These are phyloP conservation scores for Odontocerum albicorne DNA, from an alignment of 2,888 invertebrate genomes.

Conservation along the genomic window DNA sequence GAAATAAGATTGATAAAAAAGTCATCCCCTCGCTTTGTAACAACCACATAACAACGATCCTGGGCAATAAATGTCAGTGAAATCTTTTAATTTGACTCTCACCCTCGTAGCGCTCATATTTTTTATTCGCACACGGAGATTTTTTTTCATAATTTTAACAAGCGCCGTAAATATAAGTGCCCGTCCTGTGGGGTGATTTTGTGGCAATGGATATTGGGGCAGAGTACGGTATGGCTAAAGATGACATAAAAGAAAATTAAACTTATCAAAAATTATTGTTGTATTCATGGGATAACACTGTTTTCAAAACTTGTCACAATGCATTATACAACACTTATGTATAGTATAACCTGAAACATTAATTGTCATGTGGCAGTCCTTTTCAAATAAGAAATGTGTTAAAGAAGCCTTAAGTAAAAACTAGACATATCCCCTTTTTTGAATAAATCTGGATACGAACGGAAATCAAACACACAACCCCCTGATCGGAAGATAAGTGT, in stretches of 20 bases:
- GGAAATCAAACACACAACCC: no score
- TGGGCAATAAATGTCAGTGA: conserved; percentile 28
- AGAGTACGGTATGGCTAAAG: not conserved
- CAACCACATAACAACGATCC: conserved; percentile 4
- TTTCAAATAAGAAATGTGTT: no score
- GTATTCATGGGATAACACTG: not conserved
- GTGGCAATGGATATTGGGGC: not conserved
- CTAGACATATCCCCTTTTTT: no score
- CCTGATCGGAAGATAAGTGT: no score
- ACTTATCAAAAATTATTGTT: conserved; percentile 25
- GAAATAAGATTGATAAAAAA: no score
- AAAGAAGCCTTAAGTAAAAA: no score
- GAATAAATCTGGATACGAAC: no score
- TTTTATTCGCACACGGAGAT: conserved; percentile 6
- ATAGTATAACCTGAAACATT: no score
- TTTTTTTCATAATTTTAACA: conserved; percentile 14
- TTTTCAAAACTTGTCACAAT: no score
- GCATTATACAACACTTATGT: no score
- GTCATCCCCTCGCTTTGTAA: no score
- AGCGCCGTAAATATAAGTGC: conserved; percentile 14
- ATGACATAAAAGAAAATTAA: conserved; percentile 32
- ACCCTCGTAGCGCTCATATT: conserved; percentile 2
- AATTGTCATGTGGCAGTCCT: no score
- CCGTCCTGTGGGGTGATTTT: not conserved
- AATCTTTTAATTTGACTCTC: conserved; percentile 30